Base-by-base conservation (phyloP, 2,113 vertebrate species). In the Cynoglossus semilaevis region DNA sequence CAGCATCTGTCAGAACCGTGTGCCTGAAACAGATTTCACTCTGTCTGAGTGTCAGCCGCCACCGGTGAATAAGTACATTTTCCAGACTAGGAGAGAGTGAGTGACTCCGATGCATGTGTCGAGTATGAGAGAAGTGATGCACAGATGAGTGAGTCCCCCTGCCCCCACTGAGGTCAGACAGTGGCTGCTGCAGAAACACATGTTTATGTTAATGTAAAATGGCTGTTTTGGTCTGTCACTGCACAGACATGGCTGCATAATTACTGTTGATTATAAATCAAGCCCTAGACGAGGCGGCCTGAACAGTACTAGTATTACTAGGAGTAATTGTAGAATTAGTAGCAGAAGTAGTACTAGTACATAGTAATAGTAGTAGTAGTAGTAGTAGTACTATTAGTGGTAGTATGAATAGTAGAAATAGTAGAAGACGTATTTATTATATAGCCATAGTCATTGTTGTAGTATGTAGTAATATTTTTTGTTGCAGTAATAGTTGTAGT, bases 1-100 rank as follows among this genome's bases (percentile, higher is more conserved):
- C 12, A 47, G 59, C 18, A 36, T 58, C 47, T 50, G 15, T 19
- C 13, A 15, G 29, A 40, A 47, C 40, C 12, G 54, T 43, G 11
- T 16, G 58, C 53, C 18, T 50, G 12, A 58, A 52, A 67, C 11
- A 11, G n/a, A 13, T 41, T 54, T 44, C 43, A 65, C 74, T 13
- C 46, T 38, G 16, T 51, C 12, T 38, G 51, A 65, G 58, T 63
- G 37, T 59, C 16, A 15, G 29, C 46, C 66, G 40, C 63, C 29
- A 58, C 59, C 65, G 15, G 60, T 75, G 51, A 74, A 63, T 72
- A 52, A 63, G 48, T 70, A n/a, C 9, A 57, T 72, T 79, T 67
- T 65, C 43, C 40, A 42, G 29, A 58, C 41, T 48, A 9, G 16
- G 17, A 66, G 11, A 41, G 45, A 45, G 45, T 18, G 38, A 52